phyloP scores from a whole-genome alignment of 2,888 invertebrate genomes.

The Diploptera punctata region DNA sequence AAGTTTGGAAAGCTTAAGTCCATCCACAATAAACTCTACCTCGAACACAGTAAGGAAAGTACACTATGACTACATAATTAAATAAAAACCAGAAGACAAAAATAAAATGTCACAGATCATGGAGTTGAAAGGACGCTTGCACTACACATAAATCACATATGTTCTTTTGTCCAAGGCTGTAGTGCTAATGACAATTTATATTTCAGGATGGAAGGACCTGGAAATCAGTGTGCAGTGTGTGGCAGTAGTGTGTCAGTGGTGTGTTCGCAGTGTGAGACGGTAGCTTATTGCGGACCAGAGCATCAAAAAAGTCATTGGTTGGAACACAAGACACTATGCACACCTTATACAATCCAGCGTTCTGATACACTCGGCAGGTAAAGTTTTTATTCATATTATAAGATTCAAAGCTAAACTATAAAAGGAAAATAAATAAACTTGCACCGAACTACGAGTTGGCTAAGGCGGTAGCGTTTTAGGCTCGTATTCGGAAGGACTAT shows the following conservation, averaged over 20 bases:
- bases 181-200: too few relatives aligned
- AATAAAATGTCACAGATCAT: too few relatives aligned
- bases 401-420: too few relatives aligned
- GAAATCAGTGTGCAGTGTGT: slow-evolving; percentile 19
- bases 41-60: background rate
- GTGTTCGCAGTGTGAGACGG: slow-evolving; percentile 19
- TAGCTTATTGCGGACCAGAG: slow-evolving; percentile 40
- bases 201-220: background rate
- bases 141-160: too few relatives aligned
- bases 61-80: background rate
- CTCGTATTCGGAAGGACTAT: too few relatives aligned
- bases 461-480: too few relatives aligned
- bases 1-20: too few relatives aligned
- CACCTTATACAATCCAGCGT: slow-evolving; percentile 15
- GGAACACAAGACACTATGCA: slow-evolving; percentile 33
- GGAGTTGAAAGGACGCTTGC: background rate
- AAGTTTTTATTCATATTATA: too few relatives aligned
- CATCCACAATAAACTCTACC: too few relatives aligned
- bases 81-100: background rate
- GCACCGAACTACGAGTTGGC: too few relatives aligned
- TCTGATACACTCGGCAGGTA: slow-evolving; percentile 30
- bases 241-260: background rate
- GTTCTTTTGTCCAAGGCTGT: too few relatives aligned
- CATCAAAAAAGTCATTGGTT: slow-evolving; percentile 41
- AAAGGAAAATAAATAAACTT: too few relatives aligned